These are phyloP conservation scores for Megalopta genalis DNA, from an alignment of 1,140 invertebrate genomes.

Conservation along the genomic window DNA sequence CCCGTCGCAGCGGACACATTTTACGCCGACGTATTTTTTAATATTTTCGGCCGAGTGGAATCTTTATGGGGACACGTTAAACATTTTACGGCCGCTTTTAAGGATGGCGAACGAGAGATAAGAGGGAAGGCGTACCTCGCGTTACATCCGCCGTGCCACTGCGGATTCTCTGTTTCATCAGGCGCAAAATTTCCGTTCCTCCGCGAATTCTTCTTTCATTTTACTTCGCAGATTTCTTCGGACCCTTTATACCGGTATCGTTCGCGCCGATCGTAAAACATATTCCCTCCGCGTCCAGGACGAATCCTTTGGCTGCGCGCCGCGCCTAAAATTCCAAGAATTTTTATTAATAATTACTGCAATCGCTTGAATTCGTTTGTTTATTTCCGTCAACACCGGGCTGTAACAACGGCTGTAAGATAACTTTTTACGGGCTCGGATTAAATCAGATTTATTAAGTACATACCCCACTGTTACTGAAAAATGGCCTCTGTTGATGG, in stretches of 20 bases:
- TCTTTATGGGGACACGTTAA: not conserved
- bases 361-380: not conserved
- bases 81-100: not conserved
- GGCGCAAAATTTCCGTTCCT: not conserved
- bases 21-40: not conserved
- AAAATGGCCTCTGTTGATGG: not conserved
- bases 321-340: not conserved
- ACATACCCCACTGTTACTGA: too few species aligned
- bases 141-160: not conserved
- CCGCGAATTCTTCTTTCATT: not conserved
- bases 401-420: too few species aligned
- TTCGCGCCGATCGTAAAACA: not conserved
- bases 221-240: not conserved
- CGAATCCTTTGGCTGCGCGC: not conserved
- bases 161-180: conserved; percentile 9
- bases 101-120: not conserved
- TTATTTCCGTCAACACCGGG: not conserved
- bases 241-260: not conserved
- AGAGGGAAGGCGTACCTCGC: not conserved
- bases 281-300: not conserved
- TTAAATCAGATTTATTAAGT: too few species aligned
- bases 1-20: not conserved
- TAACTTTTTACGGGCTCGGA: too few species aligned
- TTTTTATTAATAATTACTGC: not conserved
- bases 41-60: not conserved